A percentile compares a stretch with the other conserved stretches of the same genome.
These are phyloP conservation scores for Mastacembelus armatus DNA, from an alignment of 2,797 vertebrate genomes.

Conservation along the genomic window DNA sequence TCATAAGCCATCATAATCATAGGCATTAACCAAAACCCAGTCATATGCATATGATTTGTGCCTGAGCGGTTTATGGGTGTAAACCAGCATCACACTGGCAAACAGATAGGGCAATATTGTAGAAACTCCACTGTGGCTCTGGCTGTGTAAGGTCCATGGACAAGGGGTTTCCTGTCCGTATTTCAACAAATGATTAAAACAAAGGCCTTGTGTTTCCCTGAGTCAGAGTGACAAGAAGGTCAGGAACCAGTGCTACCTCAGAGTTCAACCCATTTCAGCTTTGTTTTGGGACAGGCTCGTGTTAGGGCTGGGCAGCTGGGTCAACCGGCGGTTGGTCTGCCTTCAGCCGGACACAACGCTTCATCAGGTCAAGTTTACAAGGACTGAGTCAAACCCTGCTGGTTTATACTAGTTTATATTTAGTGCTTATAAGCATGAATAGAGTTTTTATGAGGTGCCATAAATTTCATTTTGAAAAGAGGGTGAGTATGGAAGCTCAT, in stretches of 20 bases:
- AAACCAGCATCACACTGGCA: conserved; percentile 50
- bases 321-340: conserved; percentile 31
- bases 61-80: conserved; percentile 48
- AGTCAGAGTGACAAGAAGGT: conserved; percentile 58
- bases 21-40: conserved; percentile 45
- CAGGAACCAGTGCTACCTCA: conserved; percentile 39
- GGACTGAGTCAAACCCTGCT: conserved; percentile 51
- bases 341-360: conserved; percentile 42
- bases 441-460: conserved; percentile 81
- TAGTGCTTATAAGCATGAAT: conserved; percentile 79
- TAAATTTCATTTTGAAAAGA: conserved; percentile 85
- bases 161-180: conserved; percentile 69
- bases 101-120: conserved; percentile 42
- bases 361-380: conserved; percentile 67
- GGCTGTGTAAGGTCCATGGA: conserved; percentile 50
- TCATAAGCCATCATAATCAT: conserved; percentile 66
- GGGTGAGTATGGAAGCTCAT: conserved; percentile 69
- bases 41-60: conserved; percentile 61
- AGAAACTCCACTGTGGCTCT: conserved; percentile 42
- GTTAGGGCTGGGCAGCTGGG: conserved; percentile 27
- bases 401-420: conserved; percentile 78
- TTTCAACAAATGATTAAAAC: conserved; percentile 74
- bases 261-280: conserved; percentile 42
- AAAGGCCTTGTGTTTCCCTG: conserved; percentile 69
- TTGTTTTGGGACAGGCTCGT: conserved; percentile 16